These are phyloP conservation scores for Noctilio leporinus DNA, from an alignment of 2,113 vertebrate species.

Conservation along the genomic window DNA sequence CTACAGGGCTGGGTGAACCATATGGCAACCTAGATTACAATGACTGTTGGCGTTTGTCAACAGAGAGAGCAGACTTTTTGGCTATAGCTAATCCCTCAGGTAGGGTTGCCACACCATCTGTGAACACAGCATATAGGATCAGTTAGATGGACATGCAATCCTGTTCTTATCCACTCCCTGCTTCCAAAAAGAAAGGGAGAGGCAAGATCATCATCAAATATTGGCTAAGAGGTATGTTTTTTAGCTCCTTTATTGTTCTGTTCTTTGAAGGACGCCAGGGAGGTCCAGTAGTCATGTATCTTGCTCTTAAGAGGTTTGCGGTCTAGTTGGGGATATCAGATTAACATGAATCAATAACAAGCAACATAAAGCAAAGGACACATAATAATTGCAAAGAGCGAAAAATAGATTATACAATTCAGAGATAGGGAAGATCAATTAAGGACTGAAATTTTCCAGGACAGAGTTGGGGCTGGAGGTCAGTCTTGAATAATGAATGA, in stretches of 20 bases:
- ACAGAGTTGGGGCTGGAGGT: background rate
- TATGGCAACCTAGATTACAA: slow-evolving; percentile 69
- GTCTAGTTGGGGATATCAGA: background rate
- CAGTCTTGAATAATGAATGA: background rate
- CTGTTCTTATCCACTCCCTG: background rate
- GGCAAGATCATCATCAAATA: slow-evolving; percentile 26
- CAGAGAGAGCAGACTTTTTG: slow-evolving; percentile 56
- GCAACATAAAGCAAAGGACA: background rate
- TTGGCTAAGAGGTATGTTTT: background rate
- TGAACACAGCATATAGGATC: slow-evolving; percentile 56
- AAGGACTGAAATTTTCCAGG: background rate
- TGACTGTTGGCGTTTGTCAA: slow-evolving; percentile 55
- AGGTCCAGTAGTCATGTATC: background rate
- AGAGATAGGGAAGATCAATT: background rate
- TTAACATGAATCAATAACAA: background rate
- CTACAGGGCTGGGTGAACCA: slow-evolving; percentile 57
- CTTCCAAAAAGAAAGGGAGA: slow-evolving; percentile 9
- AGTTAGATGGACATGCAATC: background rate
- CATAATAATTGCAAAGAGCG: background rate
- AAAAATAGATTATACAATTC: background rate
- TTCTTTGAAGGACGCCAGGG: slow-evolving; percentile 9
- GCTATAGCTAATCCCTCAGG: slow-evolving; percentile 47
- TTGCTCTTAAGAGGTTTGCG: slow-evolving; percentile 10
- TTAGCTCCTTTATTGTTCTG: background rate
- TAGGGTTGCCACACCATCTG: slow-evolving; percentile 61